phyloP scores from a whole-genome alignment of 1,140 invertebrate species.

The Berghia stephanieae region DNA sequence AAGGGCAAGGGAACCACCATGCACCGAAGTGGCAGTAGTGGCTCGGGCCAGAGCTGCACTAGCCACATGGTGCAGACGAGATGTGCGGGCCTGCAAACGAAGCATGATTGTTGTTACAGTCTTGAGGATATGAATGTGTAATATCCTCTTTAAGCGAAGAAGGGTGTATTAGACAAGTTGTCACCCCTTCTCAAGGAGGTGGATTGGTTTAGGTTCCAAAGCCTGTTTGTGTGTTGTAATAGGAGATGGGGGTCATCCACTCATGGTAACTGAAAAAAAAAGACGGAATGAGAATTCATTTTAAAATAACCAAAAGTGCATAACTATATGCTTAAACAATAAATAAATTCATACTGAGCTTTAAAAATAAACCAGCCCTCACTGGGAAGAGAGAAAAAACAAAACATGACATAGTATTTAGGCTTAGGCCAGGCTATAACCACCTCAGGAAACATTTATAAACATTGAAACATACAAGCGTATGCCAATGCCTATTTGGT shows the following conservation, averaged over 20 bases:
- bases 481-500: too few relatives aligned
- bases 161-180: not conserved
- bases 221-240: not conserved
- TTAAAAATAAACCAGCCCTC: too few relatives aligned
- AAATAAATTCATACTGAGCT: too few relatives aligned
- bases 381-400: too few relatives aligned
- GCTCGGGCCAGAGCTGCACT: constrained; percentile 39
- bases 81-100: constrained; percentile 51
- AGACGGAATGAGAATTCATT: not conserved
- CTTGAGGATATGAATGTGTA: not conserved
- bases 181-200: not conserved
- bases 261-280: not conserved
- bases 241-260: not conserved
- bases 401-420: too few relatives aligned
- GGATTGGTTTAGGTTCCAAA: not conserved
- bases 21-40: constrained; percentile 39
- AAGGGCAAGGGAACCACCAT: constrained; percentile 37
- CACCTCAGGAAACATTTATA: too few relatives aligned
- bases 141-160: not conserved
- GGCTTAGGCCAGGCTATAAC: too few relatives aligned
- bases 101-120: constrained; percentile 46
- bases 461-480: too few relatives aligned
- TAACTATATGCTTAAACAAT: too few relatives aligned
- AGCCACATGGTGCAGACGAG: constrained; percentile 48
- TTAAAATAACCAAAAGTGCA: too few relatives aligned